Percentiles rank a stretch among this genome's conserved stretches.
These are phyloP conservation scores for Vipera ursinii DNA, from an alignment of 2,797 vertebrate species.

Conservation along the genomic window DNA sequence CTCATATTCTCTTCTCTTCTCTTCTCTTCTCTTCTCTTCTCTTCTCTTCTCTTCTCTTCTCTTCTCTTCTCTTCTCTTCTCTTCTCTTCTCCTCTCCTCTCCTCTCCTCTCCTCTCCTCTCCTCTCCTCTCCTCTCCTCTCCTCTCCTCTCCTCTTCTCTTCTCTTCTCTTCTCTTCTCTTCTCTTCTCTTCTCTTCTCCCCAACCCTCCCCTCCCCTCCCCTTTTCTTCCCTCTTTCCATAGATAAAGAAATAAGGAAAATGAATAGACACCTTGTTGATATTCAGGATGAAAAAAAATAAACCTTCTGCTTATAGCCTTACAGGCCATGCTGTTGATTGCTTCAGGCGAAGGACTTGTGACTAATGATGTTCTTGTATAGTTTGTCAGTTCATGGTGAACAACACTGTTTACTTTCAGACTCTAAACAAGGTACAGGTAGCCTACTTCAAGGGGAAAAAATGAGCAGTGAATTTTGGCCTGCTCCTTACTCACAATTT, in stretches of 20 bases:
- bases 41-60: too few relatives aligned
- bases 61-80: too few relatives aligned
- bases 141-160: too few relatives aligned
- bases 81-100: too few relatives aligned
- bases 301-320: background rate
- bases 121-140: too few relatives aligned
- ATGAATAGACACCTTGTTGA: background rate
- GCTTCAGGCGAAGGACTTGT: background rate
- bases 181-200: too few relatives aligned
- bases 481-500: background rate
- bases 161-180: too few relatives aligned
- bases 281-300: background rate
- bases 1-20: too few relatives aligned
- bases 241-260: background rate
- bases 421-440: background rate
- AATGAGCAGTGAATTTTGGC: background rate
- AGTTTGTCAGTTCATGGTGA: background rate
- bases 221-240: background rate
- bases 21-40: too few relatives aligned
- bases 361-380: background rate
- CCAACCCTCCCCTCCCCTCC: rapidly evolving
- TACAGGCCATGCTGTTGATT: background rate
- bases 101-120: rapidly evolving
- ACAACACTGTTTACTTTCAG: background rate
- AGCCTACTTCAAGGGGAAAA: background rate